phyloP scores from a whole-genome alignment of 2,113 vertebrate species.

The Scomber japonicus region DNA sequence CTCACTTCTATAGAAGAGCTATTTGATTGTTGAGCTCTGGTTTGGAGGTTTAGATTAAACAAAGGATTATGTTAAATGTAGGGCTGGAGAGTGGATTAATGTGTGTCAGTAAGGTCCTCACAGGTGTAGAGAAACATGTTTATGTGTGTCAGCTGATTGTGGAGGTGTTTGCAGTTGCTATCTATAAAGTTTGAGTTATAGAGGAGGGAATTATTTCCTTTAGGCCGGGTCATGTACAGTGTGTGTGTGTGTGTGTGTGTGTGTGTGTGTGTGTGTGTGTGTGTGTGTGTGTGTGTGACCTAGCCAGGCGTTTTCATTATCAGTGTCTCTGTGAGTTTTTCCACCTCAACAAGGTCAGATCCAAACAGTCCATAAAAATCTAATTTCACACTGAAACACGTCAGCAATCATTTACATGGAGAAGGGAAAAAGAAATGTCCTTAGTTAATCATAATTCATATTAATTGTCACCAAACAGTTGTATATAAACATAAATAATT shows the following conservation, averaged over 20 bases:
- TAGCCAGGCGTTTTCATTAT: slow-evolving; percentile 36
- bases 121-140: not conserved
- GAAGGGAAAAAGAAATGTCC: not conserved
- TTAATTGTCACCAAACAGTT: not conserved
- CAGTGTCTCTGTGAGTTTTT: slow-evolving; percentile 41
- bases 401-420: no score
- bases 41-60: not conserved
- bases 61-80: not conserved
- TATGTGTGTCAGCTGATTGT: no score
- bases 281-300: not conserved
- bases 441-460: not conserved
- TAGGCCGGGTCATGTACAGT: no score
- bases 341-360: slow-evolving; percentile 29
- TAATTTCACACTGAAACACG: not conserved
- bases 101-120: not conserved
- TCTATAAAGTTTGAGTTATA: no score
- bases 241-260: no score
- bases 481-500: no score
- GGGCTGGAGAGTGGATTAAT: not conserved
- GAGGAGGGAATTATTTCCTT: no score
- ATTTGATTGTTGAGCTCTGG: not conserved
- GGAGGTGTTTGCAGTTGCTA: not conserved
- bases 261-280: not conserved
- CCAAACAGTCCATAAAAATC: not conserved
- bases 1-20: not conserved